phyloP scores from a whole-genome alignment of 1,140 invertebrate species.

The Alviniconcha marisindica region DNA sequence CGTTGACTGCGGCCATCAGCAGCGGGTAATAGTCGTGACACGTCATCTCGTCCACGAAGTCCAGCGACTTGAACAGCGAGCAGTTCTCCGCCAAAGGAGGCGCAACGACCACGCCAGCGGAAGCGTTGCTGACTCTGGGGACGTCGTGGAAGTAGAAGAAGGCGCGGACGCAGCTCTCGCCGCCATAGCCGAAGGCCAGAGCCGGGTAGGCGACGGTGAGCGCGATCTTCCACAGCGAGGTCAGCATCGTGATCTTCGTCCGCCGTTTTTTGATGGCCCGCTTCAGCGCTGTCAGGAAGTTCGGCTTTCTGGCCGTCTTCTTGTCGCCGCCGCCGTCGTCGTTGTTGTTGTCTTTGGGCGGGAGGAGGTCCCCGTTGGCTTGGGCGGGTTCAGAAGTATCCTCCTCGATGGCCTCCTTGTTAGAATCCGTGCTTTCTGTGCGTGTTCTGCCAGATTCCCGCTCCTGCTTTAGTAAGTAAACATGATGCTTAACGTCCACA shows the following conservation, averaged over 20 bases:
- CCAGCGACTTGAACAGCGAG: conserved; percentile 40
- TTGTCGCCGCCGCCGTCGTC: not conserved
- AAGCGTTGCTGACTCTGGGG: too few species aligned
- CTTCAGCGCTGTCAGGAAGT: conserved; percentile 54
- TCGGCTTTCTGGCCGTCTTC: not conserved
- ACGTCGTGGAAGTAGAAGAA: conserved; percentile 40
- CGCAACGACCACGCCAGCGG: too few species aligned
- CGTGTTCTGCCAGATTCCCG: too few species aligned
- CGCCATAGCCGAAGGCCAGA: conserved; percentile 29
- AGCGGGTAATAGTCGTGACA: conserved; percentile 48
- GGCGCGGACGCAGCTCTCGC: conserved; percentile 18
- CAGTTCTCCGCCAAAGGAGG: conserved; percentile 25
- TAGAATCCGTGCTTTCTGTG: too few species aligned
- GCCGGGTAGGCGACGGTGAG: conserved; percentile 42
- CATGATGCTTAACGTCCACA: too few species aligned
- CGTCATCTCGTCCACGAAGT: conserved; percentile 18
- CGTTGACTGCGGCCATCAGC: conserved; percentile 49
- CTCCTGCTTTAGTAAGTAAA: too few species aligned
- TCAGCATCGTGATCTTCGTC: conserved; percentile 61
- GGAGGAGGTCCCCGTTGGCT: not conserved
- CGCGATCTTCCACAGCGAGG: conserved; percentile 68
- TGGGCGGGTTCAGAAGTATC: too few species aligned
- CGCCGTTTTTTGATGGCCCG: conserved; percentile 55
- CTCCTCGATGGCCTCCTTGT: too few species aligned
- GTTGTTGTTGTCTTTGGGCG: not conserved